Evolutionary conservation across 2,113 vertebrate species (phyloP), one percentile per base, ranked within the genome.

Genomic region (Motacilla alba): DNA sequence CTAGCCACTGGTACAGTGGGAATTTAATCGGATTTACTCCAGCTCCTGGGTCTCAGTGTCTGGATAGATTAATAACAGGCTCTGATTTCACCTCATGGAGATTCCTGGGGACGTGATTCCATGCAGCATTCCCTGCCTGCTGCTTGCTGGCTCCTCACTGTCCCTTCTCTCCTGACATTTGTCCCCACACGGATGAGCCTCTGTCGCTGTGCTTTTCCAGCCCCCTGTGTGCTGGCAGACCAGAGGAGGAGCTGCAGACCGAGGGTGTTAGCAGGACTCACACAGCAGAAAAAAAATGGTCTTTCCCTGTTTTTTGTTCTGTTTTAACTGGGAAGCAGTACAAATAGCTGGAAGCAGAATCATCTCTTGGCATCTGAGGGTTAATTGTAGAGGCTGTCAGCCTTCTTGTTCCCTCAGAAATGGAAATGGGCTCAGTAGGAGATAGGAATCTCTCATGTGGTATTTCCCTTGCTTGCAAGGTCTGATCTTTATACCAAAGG

Each of bases 21-120:
- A 74, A 75, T 85, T 97, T 97, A 96, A 97, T 98, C 94, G 87
- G 92, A 96, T 96, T 97, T 97, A 83, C 89, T 93, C 75, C 73
- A 84, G 87, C 83, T 88, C 58, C 62, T 90, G 81, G 28, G 27
- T 93, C 59, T 83, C 7, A 2, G 11, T 73, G 86, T 90, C 91
- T 87, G 64, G 39, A 82, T 95, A 79, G 92, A 96, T 98, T 96
- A 97, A 94, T 95, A 92, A 90, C 60, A 62, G 93, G 63, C 84
- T 90, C 84, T 91, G 92, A 94, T 97, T 96, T 95, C 85, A 95
- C 90, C 60, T 91, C 18, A 1, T 37, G 50, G 89, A 81, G 58
- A 92, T 83, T 94, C 64, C 72, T 66, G 72, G 30, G 59, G 68
- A 67, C 0, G 6, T 13, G 35, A 81, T 63, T 78, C 75, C 67